These are phyloP conservation scores for Etheostoma perlongum DNA, from an alignment of 2,797 vertebrate genomes.

Conservation along the genomic window DNA sequence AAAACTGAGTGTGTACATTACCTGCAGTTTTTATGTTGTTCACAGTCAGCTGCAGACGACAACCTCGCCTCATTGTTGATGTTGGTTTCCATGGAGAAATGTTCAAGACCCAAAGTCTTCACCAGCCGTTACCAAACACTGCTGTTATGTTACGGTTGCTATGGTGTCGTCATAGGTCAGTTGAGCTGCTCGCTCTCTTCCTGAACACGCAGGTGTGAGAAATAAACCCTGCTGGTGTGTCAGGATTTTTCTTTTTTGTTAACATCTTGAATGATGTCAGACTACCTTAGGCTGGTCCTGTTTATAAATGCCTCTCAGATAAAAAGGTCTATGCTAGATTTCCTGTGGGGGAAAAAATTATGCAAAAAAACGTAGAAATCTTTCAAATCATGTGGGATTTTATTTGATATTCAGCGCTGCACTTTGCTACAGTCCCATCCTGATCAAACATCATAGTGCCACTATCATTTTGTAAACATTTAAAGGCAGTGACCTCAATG, in stretches of 20 bases:
- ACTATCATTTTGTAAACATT: constrained; percentile 42
- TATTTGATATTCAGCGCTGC: constrained; percentile 31
- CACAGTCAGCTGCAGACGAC: constrained; percentile 44
- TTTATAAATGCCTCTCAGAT: constrained; percentile 30
- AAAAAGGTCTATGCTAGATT: not conserved
- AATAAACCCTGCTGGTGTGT: not conserved
- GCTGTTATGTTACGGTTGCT: not conserved
- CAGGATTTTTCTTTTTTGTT: not conserved
- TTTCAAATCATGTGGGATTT: constrained; percentile 31
- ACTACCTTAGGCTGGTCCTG: constrained; percentile 3
- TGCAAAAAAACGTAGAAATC: not conserved
- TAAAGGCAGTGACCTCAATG: constrained; percentile 46
- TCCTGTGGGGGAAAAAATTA: not conserved
- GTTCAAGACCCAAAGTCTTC: not conserved
- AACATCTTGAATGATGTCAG: constrained; percentile 21
- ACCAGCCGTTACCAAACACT: constrained; percentile 28
- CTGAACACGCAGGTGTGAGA: not conserved
- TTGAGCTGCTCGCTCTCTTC: not conserved
- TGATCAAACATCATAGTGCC: constrained; percentile 37
- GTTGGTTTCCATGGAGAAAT: constrained; percentile 71
- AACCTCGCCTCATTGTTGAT: constrained; percentile 64
- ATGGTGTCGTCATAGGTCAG: not conserved
- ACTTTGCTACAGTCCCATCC: constrained; percentile 18
- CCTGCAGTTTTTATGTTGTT: constrained; percentile 34
- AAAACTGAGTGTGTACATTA: constrained; percentile 23